A percentile compares a stretch with the other conserved stretches of the same genome.
phyloP scores from a whole-genome alignment of 2,113 vertebrate species.

The Aix galericulata region DNA sequence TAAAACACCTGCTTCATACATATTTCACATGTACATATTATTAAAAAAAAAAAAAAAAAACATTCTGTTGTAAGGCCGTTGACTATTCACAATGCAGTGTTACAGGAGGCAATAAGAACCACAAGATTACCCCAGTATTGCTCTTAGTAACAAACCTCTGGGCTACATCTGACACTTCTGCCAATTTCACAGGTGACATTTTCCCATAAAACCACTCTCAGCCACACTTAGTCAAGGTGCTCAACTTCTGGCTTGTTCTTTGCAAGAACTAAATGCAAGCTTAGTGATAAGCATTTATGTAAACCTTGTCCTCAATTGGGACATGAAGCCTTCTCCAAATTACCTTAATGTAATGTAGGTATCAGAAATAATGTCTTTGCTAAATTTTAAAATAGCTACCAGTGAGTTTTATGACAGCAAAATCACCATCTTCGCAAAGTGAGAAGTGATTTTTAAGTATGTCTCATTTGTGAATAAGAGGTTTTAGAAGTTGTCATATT shows the following conservation, averaged over 20 bases:
- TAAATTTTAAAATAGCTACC: neutral
- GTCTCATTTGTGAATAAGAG: neutral
- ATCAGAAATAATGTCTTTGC: neutral
- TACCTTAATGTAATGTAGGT: neutral
- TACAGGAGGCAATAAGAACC: neutral
- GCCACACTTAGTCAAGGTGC: neutral
- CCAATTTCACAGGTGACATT: neutral
- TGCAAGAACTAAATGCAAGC: neutral
- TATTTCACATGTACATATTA: neutral
- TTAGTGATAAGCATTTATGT: neutral
- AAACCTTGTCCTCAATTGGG: neutral
- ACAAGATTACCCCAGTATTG: neutral
- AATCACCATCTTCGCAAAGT: neutral
- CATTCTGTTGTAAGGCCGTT: neutral
- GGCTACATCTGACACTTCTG: neutral
- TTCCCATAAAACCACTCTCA: neutral
- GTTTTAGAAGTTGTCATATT: neutral
- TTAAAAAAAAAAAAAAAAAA: neutral
- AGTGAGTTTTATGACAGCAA: neutral
- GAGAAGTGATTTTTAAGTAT: neutral
- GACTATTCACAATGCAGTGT: neutral
- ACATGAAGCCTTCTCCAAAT: neutral
- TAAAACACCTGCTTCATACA: neutral
- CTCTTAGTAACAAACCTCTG: neutral
- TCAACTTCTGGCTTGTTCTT: neutral